phyloP scores from a whole-genome alignment of 1,140 invertebrate genomes.

The Eriosoma lanigerum region DNA sequence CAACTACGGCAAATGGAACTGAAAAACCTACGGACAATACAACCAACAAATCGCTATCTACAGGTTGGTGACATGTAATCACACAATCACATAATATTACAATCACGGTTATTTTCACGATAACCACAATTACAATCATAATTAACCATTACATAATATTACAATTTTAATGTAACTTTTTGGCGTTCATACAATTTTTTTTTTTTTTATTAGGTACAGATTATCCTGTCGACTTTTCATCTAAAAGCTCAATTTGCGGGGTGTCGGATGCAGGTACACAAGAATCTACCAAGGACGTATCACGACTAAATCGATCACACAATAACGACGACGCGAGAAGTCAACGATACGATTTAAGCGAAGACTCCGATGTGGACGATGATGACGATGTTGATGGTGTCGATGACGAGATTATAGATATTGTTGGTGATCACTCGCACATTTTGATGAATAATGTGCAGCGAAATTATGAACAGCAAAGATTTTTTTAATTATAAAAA shows the following conservation, averaged over 20 bases:
- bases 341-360: constrained; percentile 22
- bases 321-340: constrained; percentile 1
- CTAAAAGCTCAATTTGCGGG: neutral
- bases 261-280: neutral
- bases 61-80: neutral
- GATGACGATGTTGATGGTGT: neutral
- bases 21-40: neutral
- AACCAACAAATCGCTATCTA: constrained; percentile 9
- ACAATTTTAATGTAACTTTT: neutral
- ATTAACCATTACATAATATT: neutral
- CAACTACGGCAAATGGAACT: constrained; percentile 48
- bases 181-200: no score
- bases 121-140: no score
- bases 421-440: constrained; percentile 33
- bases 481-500: constrained; percentile 19
- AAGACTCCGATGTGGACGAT: neutral
- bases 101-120: neutral
- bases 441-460: neutral
- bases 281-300: neutral
- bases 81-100: neutral
- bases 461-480: constrained; percentile 36
- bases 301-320: neutral
- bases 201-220: no score
- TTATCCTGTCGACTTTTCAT: constrained; percentile 47
- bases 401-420: constrained; percentile 46